Evolutionary conservation across 1,140 invertebrate species (phyloP), one percentile per base, ranked within the genome.

Genomic region (Sinella curviseta): DNA sequence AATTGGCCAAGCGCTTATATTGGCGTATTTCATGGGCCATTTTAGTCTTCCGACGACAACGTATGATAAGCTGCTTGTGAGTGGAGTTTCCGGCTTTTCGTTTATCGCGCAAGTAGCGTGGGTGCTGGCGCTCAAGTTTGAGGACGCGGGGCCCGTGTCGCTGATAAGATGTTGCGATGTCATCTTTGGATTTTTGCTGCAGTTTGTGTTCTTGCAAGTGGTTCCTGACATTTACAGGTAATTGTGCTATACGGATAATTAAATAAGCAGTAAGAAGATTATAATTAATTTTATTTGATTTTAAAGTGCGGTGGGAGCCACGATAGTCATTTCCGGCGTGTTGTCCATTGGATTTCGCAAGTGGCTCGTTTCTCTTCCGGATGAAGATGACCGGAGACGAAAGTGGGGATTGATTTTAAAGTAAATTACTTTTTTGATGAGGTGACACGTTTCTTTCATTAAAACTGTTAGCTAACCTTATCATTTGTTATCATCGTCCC

Each of bases 71-170:
- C 34, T 80, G 3, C 55, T 80, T 2, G 57, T 79, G 0, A n/a
- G 48, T n/a, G 79, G 54, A 8, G 48, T 82, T 0, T 73, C 54
- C 31, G 31, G 24, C 8, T 30, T 80, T 12, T 80, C 81, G 16
- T 82, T 82, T 36, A 60, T 82, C 17, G 80, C 80, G 1, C 82
- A 83, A 78, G 77, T 82, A 60, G 34, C 79, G 4, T 82, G 82
- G 14, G 78, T 83, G 24, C 57, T 83, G 24, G 80, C 82, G 0
- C 33, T 83, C 1, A 83, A 80, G 65, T 80, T 80, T 48, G 82
- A 83, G 35, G 55, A 83, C 34, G 79, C 78, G 16, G 82, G 82
- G 28, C 36, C 55, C 35, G 48, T 35, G 1, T 55, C 57, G 1
- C 33, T 55, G 20, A 33, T 55, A 20, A 4, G 67, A 8, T 48